These are phyloP conservation scores for Augiades crinisus DNA, from an alignment of 2,888 invertebrate species.

Conservation along the genomic window DNA sequence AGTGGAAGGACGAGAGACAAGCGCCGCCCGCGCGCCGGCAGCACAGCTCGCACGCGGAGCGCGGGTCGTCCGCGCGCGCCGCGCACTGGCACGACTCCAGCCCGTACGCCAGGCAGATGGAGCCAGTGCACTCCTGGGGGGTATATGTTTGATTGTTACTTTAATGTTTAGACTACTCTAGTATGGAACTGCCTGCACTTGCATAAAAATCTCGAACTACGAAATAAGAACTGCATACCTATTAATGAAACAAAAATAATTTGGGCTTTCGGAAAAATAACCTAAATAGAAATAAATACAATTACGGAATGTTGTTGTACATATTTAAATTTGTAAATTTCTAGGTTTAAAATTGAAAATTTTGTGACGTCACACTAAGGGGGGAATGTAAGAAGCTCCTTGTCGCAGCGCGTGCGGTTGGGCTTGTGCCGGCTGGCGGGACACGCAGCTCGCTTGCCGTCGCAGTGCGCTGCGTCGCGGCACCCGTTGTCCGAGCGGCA, in stretches of 20 bases:
- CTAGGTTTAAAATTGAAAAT: too few relatives aligned
- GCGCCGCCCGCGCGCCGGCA: constrained; percentile 92
- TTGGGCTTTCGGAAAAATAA: too few relatives aligned
- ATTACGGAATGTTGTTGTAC: too few relatives aligned
- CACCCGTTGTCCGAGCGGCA: constrained; percentile 91
- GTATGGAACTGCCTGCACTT: too few relatives aligned
- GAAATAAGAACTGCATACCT: too few relatives aligned
- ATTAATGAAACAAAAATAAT: too few relatives aligned
- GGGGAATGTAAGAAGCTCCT: too few relatives aligned
- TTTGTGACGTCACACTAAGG: too few relatives aligned
- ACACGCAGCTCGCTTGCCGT: constrained; percentile 93
- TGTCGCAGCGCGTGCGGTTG: constrained; percentile 97
- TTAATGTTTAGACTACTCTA: too few relatives aligned
- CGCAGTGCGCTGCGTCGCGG: constrained; percentile 95
- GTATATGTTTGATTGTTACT: background rate
- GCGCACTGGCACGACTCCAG: constrained; percentile 97
- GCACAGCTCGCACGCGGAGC: constrained; percentile 95
- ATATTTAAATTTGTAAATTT: too few relatives aligned
- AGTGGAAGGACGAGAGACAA: constrained; percentile 94
- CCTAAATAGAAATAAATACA: too few relatives aligned
- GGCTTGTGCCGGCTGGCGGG: constrained; percentile 95
- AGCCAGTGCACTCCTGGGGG: constrained; percentile 94
- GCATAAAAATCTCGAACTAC: background rate
- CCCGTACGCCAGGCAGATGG: constrained; percentile 98
- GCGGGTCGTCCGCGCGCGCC: constrained; percentile 89